Percentiles rank a stretch among this genome's conserved stretches.
phyloP scores from a whole-genome alignment of 2,113 vertebrate species.

The Colius striatus region DNA sequence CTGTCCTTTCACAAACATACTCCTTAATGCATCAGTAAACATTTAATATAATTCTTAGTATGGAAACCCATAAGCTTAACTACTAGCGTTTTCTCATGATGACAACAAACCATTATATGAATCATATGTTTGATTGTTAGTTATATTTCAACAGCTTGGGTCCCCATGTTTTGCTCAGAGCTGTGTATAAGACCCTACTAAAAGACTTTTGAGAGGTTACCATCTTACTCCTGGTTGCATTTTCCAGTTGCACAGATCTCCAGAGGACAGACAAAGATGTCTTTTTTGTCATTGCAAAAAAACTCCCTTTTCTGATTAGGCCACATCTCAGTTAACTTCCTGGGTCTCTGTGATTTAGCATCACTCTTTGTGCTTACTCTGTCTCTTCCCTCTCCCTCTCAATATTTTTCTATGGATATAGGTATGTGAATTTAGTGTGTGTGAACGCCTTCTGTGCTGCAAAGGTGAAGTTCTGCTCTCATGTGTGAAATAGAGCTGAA shows the following conservation, averaged over 20 bases:
- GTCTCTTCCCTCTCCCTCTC: fast-evolving
- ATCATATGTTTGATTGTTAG: not conserved
- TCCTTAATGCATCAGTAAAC: not conserved
- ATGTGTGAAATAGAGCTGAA: not conserved
- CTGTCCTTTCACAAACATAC: not conserved
- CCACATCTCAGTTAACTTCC: not conserved
- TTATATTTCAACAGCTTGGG: not conserved
- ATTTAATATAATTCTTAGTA: not conserved
- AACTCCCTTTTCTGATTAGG: not conserved
- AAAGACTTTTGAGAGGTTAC: not conserved
- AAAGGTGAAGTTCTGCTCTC: not conserved
- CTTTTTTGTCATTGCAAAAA: not conserved
- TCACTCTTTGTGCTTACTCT: not conserved
- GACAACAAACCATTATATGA: not conserved
- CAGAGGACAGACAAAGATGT: not conserved
- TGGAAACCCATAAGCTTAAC: not conserved
- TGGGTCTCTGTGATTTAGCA: not conserved
- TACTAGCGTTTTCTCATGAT: not conserved
- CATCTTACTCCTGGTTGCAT: not conserved
- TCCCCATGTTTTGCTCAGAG: not conserved
- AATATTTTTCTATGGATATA: fast-evolving
- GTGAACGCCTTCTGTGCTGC: not conserved
- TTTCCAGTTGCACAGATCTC: not conserved
- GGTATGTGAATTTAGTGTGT: not conserved
- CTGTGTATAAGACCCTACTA: not conserved